These are phyloP conservation scores for Etia nguti DNA, from an alignment of 2,113 vertebrate species.

Conservation along the genomic window DNA sequence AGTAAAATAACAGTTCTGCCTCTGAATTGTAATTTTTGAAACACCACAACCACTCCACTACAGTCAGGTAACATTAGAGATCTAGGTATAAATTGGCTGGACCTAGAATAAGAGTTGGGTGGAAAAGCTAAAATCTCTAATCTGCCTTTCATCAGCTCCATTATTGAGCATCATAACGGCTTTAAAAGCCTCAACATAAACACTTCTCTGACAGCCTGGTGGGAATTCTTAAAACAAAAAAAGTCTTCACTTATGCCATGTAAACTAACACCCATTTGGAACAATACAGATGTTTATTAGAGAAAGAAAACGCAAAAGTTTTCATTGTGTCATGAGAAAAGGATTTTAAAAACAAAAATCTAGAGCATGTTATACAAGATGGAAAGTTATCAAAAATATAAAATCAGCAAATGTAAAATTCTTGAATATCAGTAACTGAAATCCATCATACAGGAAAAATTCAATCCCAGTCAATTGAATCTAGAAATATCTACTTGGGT, in stretches of 20 bases:
- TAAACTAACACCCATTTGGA: background rate
- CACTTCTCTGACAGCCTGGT: background rate
- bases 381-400: background rate
- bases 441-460: background rate
- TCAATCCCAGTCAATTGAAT: background rate
- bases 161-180: background rate
- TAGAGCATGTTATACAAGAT: background rate
- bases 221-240: background rate
- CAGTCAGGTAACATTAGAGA: background rate
- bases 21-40: accelerated
- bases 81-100: background rate
- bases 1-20: background rate
- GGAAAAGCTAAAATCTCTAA: background rate
- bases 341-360: background rate
- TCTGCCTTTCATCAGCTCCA: background rate
- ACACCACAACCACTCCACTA: background rate
- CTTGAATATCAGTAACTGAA: background rate
- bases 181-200: background rate
- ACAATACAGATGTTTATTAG: background rate
- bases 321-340: background rate
- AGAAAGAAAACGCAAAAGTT: background rate
- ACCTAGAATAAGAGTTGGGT: background rate
- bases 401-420: background rate
- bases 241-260: background rate
- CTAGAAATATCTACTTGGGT: background rate